These are phyloP conservation scores for Drosophila melanogaster DNA, from an alignment of 1,140 invertebrate species.

Conservation along the genomic window DNA sequence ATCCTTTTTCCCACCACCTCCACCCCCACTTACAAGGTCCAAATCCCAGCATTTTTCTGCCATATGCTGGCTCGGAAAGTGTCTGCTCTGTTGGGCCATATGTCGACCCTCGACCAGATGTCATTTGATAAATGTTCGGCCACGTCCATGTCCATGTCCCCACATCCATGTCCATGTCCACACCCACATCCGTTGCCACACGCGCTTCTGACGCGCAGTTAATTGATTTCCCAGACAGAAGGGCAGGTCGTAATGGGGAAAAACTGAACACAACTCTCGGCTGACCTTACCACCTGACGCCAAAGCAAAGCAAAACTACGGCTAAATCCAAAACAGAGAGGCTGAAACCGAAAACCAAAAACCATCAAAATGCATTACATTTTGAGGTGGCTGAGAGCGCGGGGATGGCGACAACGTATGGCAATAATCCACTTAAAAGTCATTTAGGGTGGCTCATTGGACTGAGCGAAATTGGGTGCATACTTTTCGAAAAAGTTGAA, in stretches of 20 bases:
- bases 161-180: background rate
- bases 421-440: slow-evolving; percentile 75
- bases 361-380: slow-evolving; percentile 50
- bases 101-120: slow-evolving; percentile 47
- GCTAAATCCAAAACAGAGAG: slow-evolving; percentile 14
- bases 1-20: background rate
- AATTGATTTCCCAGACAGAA: slow-evolving; percentile 72
- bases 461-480: background rate
- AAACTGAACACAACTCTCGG: slow-evolving; percentile 10
- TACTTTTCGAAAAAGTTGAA: too few species aligned
- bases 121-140: slow-evolving; percentile 70
- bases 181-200: slow-evolving; percentile 58
- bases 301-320: slow-evolving; percentile 7
- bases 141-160: slow-evolving; percentile 1
- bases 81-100: slow-evolving; percentile 35
- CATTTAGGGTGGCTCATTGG: slow-evolving; percentile 16
- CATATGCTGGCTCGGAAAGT: slow-evolving; percentile 28
- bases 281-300: slow-evolving; percentile 11
- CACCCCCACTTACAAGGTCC: background rate
- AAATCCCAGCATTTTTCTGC: background rate
- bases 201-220: slow-evolving; percentile 67
- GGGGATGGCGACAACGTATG: slow-evolving; percentile 39
- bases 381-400: slow-evolving; percentile 2
- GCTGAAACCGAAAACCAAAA: slow-evolving; percentile 45
- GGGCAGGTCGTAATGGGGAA: slow-evolving; percentile 6